phyloP scores from a whole-genome alignment of 2,888 invertebrate species.

The Petrolisthes cinctipes region DNA sequence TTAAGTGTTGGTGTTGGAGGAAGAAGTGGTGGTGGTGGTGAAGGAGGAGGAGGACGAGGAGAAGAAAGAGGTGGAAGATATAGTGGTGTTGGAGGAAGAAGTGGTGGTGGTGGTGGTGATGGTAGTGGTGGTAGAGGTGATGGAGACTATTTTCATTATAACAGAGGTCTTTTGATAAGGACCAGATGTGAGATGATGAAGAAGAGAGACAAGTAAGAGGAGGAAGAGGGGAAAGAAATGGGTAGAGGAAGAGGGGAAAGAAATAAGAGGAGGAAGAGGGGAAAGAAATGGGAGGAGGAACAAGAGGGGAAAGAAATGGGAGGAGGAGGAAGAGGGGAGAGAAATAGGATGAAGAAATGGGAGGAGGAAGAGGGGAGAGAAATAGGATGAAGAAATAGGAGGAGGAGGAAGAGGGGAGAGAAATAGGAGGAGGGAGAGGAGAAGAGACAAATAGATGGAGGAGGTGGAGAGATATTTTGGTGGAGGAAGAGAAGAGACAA shows the following conservation, averaged over 20 bases:
- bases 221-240: no score
- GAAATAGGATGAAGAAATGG: neutral
- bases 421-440: neutral
- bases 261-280: no score
- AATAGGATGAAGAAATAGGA: neutral
- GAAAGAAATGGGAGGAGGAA: neutral
- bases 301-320: neutral
- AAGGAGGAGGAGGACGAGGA: neutral
- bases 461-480: neutral
- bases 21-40: neutral
- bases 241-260: no score
- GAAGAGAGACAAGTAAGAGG: no score
- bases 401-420: neutral
- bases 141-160: no score
- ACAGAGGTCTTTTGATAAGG: no score
- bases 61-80: neutral
- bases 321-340: neutral
- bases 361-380: neutral
- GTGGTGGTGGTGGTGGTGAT: no score
- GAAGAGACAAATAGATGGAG: neutral
- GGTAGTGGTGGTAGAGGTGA: no score
- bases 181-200: no score
- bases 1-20: no score
- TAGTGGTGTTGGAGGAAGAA: neutral
- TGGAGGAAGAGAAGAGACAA: neutral